phyloP scores from a whole-genome alignment of 2,113 vertebrate species.

The Tricholaema leucomelas region DNA sequence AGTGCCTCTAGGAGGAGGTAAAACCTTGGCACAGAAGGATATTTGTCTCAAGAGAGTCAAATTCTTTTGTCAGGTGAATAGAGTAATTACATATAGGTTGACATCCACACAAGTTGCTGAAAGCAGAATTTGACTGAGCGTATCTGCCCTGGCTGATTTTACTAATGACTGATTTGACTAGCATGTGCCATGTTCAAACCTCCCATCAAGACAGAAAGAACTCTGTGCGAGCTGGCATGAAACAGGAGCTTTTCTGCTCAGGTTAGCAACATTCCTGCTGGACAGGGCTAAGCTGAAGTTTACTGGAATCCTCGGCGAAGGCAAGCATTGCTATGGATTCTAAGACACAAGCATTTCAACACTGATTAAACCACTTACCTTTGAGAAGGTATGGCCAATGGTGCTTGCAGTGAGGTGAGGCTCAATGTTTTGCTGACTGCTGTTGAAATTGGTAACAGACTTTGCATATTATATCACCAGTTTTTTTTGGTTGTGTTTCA shows the following conservation, averaged over 20 bases:
- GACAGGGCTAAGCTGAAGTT: neutral
- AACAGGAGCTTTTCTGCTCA: neutral
- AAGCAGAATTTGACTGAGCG: neutral
- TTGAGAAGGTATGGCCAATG: conserved; percentile 56
- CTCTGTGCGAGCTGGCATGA: neutral
- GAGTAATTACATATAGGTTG: neutral
- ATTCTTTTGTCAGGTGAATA: neutral
- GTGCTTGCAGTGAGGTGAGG: conserved; percentile 45
- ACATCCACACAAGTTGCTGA: neutral
- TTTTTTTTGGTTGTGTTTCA: conserved; percentile 78
- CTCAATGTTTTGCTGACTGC: conserved; percentile 78
- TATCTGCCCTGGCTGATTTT: neutral
- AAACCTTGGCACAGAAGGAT: neutral
- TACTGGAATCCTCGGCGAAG: neutral
- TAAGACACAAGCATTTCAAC: neutral
- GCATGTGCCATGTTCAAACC: neutral
- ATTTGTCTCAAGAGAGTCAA: neutral
- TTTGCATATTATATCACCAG: conserved; percentile 81
- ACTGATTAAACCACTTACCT: conserved; percentile 60
- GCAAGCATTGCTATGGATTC: neutral
- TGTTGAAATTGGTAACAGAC: conserved; percentile 78
- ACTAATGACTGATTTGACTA: neutral
- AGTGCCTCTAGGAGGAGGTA: neutral
- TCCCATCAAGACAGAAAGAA: neutral
- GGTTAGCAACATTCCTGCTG: neutral